Percentiles rank a stretch among this genome's conserved stretches.
These are phyloP conservation scores for Liopterus haemorrhoidalis DNA, from an alignment of 2,888 invertebrate species.

Conservation along the genomic window DNA sequence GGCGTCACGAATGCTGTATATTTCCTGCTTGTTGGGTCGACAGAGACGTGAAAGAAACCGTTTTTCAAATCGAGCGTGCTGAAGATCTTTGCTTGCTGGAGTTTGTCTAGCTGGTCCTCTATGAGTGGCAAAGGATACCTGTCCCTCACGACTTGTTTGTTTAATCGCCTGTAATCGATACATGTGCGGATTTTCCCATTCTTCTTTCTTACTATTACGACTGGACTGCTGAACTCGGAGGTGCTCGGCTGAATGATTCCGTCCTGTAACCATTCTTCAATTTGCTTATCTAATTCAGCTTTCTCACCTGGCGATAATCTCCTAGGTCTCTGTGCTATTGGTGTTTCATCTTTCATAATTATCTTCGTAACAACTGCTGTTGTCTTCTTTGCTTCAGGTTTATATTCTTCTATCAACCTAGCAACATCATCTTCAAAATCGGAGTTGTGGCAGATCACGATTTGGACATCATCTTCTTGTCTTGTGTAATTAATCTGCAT, in stretches of 20 bases:
- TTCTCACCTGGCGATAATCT: neutral
- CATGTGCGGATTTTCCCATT: neutral
- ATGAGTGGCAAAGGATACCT: neutral
- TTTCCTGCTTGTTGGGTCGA: constrained; percentile 9
- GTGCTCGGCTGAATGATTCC: neutral
- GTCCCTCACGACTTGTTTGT: constrained; percentile 1
- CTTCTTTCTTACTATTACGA: neutral
- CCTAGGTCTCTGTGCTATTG: neutral
- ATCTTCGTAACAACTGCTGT: too few species aligned
- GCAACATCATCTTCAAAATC: too few species aligned
- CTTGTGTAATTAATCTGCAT: too few species aligned
- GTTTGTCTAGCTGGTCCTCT: constrained; percentile 1
- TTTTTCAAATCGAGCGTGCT: neutral
- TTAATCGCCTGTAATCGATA: neutral
- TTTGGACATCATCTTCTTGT: too few species aligned
- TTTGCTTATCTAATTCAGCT: constrained; percentile 2
- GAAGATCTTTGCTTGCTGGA: neutral
- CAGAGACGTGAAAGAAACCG: neutral
- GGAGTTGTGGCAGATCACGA: too few species aligned
- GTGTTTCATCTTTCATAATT: neutral
- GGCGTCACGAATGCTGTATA: neutral
- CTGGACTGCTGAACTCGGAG: neutral
- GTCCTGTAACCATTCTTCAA: constrained; percentile 1
- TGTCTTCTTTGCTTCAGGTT: too few species aligned
- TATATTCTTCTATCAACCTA: too few species aligned